Evolutionary conservation across 2,113 vertebrate species (phyloP).

Genomic region (Alces alces): DNA sequence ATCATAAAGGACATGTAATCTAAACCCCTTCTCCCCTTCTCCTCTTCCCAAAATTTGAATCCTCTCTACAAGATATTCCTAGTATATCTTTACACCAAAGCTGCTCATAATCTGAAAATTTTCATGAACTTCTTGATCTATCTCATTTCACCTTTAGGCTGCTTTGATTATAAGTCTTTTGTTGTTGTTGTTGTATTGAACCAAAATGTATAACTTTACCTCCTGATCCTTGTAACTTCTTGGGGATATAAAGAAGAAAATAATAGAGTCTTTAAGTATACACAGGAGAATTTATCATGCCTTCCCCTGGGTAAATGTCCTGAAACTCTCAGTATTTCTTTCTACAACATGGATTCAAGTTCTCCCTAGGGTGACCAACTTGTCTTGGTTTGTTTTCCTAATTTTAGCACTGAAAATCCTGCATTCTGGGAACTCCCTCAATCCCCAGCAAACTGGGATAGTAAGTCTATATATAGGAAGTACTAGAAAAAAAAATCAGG

Average conservation of each 20-base stretch:
- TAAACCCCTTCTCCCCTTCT: background rate
- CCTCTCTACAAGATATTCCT: background rate
- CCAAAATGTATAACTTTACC: background rate
- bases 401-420: background rate
- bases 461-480: background rate
- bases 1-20: background rate
- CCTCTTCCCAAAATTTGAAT: background rate
- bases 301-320: background rate
- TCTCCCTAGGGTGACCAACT: background rate
- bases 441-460: background rate
- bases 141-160: background rate
- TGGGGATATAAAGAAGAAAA: background rate
- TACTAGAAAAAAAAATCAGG: background rate
- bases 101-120: background rate
- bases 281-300: background rate
- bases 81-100: background rate
- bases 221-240: background rate
- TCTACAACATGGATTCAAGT: background rate
- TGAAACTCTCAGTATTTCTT: background rate
- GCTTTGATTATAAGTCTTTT: background rate
- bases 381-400: background rate
- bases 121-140: background rate
- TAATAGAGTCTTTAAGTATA: background rate
- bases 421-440: background rate
- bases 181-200: background rate